Conservation (phyloP, 2,888 invertebrate species). For the Yponomeuta plumbellus region DNA sequence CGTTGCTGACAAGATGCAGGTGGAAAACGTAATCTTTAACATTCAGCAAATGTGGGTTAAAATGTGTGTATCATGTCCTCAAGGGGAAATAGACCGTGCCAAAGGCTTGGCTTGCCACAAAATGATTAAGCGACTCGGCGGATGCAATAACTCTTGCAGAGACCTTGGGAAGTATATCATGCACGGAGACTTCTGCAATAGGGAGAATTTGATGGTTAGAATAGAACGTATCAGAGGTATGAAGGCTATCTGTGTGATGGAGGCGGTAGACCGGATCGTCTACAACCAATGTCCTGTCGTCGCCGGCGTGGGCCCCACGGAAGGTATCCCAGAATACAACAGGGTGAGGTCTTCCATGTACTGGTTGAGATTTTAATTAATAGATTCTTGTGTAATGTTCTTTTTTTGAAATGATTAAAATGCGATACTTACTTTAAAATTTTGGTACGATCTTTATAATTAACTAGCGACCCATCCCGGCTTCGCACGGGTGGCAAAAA, state of each 20-base stretch:
- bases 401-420: too few relatives aligned
- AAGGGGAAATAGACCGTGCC: constrained; percentile 45
- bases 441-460: too few relatives aligned
- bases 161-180: constrained; percentile 54
- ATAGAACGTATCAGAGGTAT: constrained; percentile 20
- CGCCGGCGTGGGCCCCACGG: constrained; percentile 59
- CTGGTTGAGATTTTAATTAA: constrained; percentile 52
- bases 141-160: constrained; percentile 41
- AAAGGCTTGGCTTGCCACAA: constrained; percentile 42
- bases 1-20: constrained; percentile 37
- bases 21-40: constrained; percentile 50
- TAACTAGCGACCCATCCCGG: too few relatives aligned
- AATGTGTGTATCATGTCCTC: constrained; percentile 41
- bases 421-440: too few relatives aligned
- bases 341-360: constrained; percentile 49
- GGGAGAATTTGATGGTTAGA: constrained; percentile 27
- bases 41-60: constrained; percentile 58
- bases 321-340: constrained; percentile 55
- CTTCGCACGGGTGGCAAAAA: too few relatives aligned
- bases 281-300: constrained; percentile 62
- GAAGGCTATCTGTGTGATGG: constrained; percentile 23
- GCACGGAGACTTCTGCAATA: constrained; percentile 37
- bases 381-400: background rate
- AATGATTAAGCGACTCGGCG: constrained; percentile 36
- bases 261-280: constrained; percentile 39